phyloP scores from a whole-genome alignment of 2,888 invertebrate species.

The Standfussiana lucernea region DNA sequence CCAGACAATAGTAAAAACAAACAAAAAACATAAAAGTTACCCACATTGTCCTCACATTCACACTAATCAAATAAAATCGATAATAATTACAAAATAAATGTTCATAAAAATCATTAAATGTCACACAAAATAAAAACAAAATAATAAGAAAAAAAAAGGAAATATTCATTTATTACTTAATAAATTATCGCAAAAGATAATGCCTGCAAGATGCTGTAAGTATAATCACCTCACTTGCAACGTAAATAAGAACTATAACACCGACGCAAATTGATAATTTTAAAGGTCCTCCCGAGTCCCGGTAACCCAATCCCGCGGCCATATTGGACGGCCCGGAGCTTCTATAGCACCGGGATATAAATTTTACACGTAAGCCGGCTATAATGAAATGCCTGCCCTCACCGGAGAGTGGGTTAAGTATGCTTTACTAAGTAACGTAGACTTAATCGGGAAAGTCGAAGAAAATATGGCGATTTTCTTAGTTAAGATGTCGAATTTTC shows the following conservation, averaged over 20 bases:
- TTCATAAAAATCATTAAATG: no score
- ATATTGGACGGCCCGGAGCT: slow-evolving; percentile 26
- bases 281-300: slow-evolving; percentile 1
- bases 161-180: no score
- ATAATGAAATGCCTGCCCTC: slow-evolving; percentile 58
- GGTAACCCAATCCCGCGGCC: slow-evolving; percentile 38
- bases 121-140: no score
- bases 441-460: slow-evolving; percentile 24
- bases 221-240: not conserved
- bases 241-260: slow-evolving; percentile 11
- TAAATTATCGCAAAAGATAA: not conserved
- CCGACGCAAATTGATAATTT: slow-evolving; percentile 33
- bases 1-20: no score
- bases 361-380: slow-evolving; percentile 61
- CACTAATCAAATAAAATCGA: no score
- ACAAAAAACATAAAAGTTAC: no score
- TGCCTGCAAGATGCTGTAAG: not conserved
- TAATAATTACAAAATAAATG: no score
- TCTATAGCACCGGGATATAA: slow-evolving; percentile 48
- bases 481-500: not conserved
- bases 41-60: no score
- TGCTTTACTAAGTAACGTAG: slow-evolving; percentile 30
- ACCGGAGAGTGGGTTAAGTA: slow-evolving; percentile 55
- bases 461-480: slow-evolving; percentile 33
- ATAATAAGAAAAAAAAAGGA: no score